Evolutionary conservation across 2,113 vertebrate species (phyloP).

Genomic region (Acrocephalus kingi): DNA sequence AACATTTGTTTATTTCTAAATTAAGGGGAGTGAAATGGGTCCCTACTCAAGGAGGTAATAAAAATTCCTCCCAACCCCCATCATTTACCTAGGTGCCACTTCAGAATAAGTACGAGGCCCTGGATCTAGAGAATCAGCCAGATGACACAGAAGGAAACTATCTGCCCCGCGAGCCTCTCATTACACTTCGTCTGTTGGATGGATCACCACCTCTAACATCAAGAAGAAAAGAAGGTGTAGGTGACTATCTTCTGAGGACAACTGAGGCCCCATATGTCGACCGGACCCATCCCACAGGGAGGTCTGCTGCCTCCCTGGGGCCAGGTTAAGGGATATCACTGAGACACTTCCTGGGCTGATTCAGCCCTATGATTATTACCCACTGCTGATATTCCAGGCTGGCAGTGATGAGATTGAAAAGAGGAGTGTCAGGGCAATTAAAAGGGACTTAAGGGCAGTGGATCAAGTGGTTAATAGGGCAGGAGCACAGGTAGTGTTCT

Average conservation of each 20-base stretch:
- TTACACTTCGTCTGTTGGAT: background rate
- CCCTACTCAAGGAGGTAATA: background rate
- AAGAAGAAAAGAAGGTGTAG: background rate
- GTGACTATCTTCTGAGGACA: background rate
- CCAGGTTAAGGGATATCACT: too few species aligned
- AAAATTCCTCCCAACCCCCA: background rate
- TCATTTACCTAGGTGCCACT: background rate
- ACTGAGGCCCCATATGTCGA: background rate
- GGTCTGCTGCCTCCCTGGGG: too few species aligned
- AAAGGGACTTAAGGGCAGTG: too few species aligned
- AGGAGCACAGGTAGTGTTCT: too few species aligned
- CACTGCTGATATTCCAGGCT: too few species aligned
- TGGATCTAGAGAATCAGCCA: background rate
- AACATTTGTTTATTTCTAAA: background rate
- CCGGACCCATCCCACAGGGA: too few species aligned
- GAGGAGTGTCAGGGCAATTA: too few species aligned
- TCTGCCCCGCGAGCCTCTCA: background rate
- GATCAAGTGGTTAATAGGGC: too few species aligned
- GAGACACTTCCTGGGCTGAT: too few species aligned
- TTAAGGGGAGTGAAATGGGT: background rate
- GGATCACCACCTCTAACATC: background rate
- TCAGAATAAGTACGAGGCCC: background rate
- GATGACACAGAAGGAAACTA: background rate
- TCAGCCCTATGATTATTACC: too few species aligned
- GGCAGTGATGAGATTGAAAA: too few species aligned